Percentiles rank a stretch among this genome's conserved stretches.
Evolutionary conservation across 2,888 invertebrate species (phyloP).

Genomic region (Macroteleia sp.): DNA sequence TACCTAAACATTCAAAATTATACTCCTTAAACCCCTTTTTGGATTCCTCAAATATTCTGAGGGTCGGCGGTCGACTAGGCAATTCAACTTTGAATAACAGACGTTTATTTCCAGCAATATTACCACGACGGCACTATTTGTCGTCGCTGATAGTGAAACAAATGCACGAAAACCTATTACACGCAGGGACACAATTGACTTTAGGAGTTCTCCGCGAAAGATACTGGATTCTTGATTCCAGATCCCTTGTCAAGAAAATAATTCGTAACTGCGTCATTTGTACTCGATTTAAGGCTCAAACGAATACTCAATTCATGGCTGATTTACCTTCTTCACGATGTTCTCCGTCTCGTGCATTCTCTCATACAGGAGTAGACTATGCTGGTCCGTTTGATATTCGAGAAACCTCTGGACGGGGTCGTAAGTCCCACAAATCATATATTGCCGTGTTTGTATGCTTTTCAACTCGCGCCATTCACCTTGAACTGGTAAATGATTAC

Average conservation of each 20-base stretch:
- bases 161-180: constrained; percentile 12
- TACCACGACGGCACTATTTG: not conserved
- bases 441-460: constrained; percentile 2
- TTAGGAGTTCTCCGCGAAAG: constrained; percentile 9
- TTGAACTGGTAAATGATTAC: constrained; percentile 8
- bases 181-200: not conserved
- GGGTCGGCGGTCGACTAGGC: constrained; percentile 5
- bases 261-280: constrained; percentile 7
- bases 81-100: constrained; percentile 4
- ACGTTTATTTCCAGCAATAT: constrained; percentile 2
- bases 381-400: not conserved
- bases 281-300: not conserved
- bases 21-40: constrained; percentile 4
- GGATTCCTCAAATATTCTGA: not conserved
- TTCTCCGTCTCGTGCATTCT: not conserved
- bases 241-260: constrained; percentile 2
- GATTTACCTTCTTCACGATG: not conserved
- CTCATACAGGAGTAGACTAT: constrained; percentile 4
- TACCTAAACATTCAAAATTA: not conserved
- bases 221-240: constrained; percentile 1
- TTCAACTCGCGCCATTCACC: not conserved
- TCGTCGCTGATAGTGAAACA: constrained; percentile 1
- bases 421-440: not conserved
- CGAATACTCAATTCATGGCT: not conserved
- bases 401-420: not conserved